Evolutionary conservation across 2,888 invertebrate genomes (phyloP).

Genomic region (Drosophila kambysellisi): DNA sequence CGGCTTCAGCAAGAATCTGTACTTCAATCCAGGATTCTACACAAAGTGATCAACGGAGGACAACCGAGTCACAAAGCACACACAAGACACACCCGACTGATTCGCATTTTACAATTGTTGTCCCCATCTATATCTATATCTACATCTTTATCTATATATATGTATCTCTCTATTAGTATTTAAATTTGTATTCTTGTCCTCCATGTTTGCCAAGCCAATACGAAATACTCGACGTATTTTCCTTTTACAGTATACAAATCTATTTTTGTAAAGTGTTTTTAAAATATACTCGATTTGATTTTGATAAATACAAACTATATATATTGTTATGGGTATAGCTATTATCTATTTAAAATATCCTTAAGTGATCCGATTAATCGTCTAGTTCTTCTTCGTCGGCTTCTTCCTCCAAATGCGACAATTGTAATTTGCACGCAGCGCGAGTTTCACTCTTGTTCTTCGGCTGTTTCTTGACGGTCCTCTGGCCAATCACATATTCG

Average conservation of each 20-base stretch:
- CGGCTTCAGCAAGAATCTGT: conserved; percentile 89
- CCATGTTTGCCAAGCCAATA: conserved; percentile 35
- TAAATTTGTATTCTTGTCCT: conserved; percentile 13
- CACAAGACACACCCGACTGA: conserved; percentile 29
- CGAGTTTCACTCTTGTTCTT: conserved; percentile 82
- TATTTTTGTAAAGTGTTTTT: conserved; percentile 18
- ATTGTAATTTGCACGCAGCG: conserved; percentile 84
- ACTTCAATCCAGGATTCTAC: conserved; percentile 88
- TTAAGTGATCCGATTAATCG: conserved; percentile 17
- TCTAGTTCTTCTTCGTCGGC: conserved; percentile 58
- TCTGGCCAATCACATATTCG: conserved; percentile 91
- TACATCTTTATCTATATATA: background rate
- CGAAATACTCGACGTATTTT: conserved; percentile 41
- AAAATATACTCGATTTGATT: conserved; percentile 1
- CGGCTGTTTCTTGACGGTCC: conserved; percentile 79
- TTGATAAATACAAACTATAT: conserved; percentile 28
- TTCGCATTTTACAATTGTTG: conserved; percentile 37
- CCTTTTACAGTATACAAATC: conserved; percentile 16
- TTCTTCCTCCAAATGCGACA: conserved; percentile 87
- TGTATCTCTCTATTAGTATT: conserved; percentile 4
- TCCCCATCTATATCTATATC: conserved; percentile 3
- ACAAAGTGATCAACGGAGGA: conserved; percentile 14
- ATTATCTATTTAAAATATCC: conserved; percentile 1
- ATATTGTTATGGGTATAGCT: conserved; percentile 5
- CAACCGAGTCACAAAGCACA: conserved; percentile 17